phyloP scores from a whole-genome alignment of 2,888 invertebrate genomes.

The Drosophila prolongata region DNA sequence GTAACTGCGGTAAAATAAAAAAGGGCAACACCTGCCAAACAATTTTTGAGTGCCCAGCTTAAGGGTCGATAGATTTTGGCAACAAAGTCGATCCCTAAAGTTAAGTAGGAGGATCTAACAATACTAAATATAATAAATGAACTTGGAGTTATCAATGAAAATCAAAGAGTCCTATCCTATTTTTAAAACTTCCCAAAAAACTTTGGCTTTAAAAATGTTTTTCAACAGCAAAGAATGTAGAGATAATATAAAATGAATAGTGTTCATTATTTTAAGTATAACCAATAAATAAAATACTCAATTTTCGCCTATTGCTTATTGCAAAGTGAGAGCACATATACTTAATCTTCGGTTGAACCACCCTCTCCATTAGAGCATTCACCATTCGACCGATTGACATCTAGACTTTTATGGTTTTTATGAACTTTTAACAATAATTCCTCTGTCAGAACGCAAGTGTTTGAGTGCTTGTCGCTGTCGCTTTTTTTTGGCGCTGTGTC shows the following conservation, averaged over 20 bases:
- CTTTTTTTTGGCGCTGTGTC: constrained; percentile 3
- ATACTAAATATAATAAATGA: too few relatives aligned
- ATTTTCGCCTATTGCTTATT: neutral
- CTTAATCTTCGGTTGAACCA: too few relatives aligned
- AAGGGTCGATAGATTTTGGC: neutral
- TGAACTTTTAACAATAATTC: constrained; percentile 65
- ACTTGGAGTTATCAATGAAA: too few relatives aligned
- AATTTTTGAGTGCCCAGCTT: neutral
- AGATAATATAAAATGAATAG: too few relatives aligned
- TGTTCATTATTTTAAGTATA: too few relatives aligned
- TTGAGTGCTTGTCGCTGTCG: constrained; percentile 15
- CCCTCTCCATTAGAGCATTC: constrained; percentile 5
- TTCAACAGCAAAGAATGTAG: too few relatives aligned
- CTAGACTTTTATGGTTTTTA: constrained; percentile 27
- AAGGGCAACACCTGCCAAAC: constrained; percentile 64
- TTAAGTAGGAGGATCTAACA: neutral
- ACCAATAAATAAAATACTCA: too few relatives aligned
- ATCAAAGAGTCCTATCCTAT: too few relatives aligned
- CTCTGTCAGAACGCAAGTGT: constrained; percentile 12
- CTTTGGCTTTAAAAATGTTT: too few relatives aligned
- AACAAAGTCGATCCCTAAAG: too few relatives aligned
- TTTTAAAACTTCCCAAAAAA: too few relatives aligned
- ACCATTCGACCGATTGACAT: constrained; percentile 19
- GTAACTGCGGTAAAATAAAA: constrained; percentile 25
- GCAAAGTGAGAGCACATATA: too few relatives aligned